Conservation (phyloP, 1,140 invertebrate species). For the Amphibalanus amphitrite region DNA sequence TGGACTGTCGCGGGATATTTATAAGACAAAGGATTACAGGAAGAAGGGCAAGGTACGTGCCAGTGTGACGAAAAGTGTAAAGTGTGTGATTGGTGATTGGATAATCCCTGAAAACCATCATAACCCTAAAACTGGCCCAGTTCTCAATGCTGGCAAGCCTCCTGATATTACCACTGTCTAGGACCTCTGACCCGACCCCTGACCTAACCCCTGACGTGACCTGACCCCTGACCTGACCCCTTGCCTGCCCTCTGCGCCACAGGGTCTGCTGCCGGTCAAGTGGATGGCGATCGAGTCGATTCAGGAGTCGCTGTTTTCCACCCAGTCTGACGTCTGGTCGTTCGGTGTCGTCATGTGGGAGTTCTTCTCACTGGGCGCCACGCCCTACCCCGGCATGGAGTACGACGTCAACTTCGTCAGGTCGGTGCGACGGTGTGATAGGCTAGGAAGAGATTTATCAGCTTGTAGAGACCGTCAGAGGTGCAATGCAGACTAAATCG, state of each 20-base stretch:
- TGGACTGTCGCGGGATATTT: constrained; percentile 83
- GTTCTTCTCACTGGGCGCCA: constrained; percentile 27
- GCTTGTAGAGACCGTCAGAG: too few relatives aligned
- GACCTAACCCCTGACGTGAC: too few relatives aligned
- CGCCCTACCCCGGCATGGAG: constrained; percentile 22
- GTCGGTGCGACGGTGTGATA: background rate
- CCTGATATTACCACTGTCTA: constrained; percentile 6
- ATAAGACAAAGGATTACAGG: constrained; percentile 79
- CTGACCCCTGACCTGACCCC: constrained; percentile 5
- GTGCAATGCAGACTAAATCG: too few relatives aligned
- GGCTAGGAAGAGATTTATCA: background rate
- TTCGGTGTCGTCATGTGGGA: constrained; percentile 34
- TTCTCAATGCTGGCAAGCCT: too few relatives aligned
- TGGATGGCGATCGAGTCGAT: constrained; percentile 36
- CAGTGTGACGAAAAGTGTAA: too few relatives aligned
- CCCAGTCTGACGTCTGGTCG: constrained; percentile 29
- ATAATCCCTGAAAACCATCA: too few relatives aligned
- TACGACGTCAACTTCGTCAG: constrained; percentile 19
- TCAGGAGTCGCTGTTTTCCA: constrained; percentile 25
- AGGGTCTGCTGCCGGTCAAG: constrained; percentile 33
- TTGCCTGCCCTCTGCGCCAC: constrained; percentile 9
- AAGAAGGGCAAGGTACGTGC: constrained; percentile 53
- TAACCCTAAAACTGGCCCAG: background rate
- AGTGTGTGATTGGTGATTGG: too few relatives aligned
- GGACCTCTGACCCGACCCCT: constrained; percentile 7